phyloP scores from a whole-genome alignment of 2,797 vertebrate genomes.

The Leuciscus waleckii region DNA sequence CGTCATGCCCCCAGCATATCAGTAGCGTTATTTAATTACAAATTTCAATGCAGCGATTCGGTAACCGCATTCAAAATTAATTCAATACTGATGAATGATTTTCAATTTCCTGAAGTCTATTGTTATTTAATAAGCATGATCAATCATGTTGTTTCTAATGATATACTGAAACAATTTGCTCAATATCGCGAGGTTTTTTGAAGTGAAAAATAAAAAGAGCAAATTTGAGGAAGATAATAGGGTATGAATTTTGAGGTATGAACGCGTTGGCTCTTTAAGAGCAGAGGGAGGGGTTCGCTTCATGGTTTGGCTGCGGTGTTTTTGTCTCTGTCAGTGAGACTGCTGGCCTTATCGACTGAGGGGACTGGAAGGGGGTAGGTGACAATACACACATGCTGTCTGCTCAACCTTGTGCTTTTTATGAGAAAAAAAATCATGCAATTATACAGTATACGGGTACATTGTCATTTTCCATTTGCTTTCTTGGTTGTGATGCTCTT shows the following conservation, averaged over 20 bases:
- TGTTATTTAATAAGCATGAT: too few relatives aligned
- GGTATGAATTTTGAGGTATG: background rate
- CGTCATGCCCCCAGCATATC: background rate
- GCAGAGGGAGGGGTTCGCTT: slow-evolving; percentile 58
- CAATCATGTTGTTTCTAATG: background rate
- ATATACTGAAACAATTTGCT: background rate
- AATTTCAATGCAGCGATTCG: background rate
- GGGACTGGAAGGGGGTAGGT: slow-evolving; percentile 70
- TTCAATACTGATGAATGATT: background rate
- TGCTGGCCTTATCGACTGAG: slow-evolving; percentile 73
- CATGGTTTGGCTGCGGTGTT: slow-evolving; percentile 80
- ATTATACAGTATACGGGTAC: too few relatives aligned
- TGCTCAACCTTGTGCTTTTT: background rate
- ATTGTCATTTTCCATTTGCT: background rate
- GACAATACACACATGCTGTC: background rate
- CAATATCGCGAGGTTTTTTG: background rate
- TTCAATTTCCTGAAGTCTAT: background rate
- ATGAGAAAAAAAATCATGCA: background rate
- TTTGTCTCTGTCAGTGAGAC: slow-evolving; percentile 80
- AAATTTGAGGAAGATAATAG: background rate
- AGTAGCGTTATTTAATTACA: slow-evolving; percentile 3
- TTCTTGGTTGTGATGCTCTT: slow-evolving; percentile 64
- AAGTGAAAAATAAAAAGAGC: background rate
- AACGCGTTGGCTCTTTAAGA: slow-evolving; percentile 80
- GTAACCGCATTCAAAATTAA: background rate